A percentile compares a stretch with the other conserved stretches of the same genome.
Conservation (phyloP, 2,797 vertebrate species). For the Eurystomus glaucurus region DNA sequence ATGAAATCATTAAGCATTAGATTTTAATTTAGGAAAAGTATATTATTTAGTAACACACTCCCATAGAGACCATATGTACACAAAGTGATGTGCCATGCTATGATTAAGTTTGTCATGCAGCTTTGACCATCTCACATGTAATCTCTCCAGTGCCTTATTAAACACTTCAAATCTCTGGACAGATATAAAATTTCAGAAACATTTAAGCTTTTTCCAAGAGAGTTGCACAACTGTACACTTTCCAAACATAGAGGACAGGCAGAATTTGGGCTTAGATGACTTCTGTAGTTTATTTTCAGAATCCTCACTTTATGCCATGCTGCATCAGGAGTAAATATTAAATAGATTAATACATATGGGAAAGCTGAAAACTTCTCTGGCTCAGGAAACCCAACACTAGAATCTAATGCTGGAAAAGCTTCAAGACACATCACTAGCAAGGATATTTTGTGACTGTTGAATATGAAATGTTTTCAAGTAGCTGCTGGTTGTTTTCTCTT, state of each 20-base stretch:
- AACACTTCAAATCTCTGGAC: neutral
- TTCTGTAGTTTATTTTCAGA: neutral
- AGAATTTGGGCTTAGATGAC: neutral
- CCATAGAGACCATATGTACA: neutral
- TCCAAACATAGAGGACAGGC: neutral
- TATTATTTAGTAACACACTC: neutral
- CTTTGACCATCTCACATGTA: neutral
- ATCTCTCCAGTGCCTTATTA: neutral
- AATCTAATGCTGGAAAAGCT: neutral
- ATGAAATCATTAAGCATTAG: neutral
- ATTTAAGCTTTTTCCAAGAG: neutral
- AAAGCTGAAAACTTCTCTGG: neutral
- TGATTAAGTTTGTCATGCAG: neutral
- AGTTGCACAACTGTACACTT: neutral
- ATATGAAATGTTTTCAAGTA: neutral
- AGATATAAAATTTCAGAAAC: neutral
- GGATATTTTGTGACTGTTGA: neutral
- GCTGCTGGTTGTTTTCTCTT: neutral
- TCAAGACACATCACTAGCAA: neutral
- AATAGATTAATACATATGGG: neutral
- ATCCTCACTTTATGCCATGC: neutral
- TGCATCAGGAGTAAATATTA: neutral
- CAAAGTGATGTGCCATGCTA: neutral
- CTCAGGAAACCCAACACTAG: neutral
- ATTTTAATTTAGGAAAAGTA: constrained; percentile 16